Conservation (phyloP, 2,113 vertebrate genomes). For the Machaerirhynchus nigripectus region DNA sequence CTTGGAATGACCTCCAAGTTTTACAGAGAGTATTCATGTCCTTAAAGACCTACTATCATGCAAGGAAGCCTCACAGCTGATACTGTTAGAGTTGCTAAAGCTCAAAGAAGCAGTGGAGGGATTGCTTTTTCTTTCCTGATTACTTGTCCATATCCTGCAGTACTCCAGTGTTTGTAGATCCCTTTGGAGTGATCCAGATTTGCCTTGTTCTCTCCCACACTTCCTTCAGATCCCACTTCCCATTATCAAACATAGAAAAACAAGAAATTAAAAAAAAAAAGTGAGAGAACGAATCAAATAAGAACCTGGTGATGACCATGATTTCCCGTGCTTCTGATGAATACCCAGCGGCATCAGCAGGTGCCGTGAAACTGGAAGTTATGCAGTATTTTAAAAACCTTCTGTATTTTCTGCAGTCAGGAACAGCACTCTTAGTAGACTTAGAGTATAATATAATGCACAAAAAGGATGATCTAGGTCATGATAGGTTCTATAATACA, state of each 20-base stretch:
- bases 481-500: neutral
- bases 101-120: neutral
- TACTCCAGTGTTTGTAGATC: neutral
- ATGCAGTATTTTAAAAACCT: neutral
- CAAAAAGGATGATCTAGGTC: neutral
- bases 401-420: neutral
- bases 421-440: neutral
- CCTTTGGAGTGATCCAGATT: neutral
- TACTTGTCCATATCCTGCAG: neutral
- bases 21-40: accelerated
- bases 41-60: neutral
- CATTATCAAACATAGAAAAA: neutral
- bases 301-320: neutral
- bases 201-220: neutral
- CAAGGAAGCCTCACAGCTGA: neutral
- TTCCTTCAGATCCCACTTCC: neutral
- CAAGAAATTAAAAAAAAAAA: neutral
- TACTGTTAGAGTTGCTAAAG: neutral
- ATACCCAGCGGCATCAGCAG: accelerated
- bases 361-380: neutral
- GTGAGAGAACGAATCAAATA: neutral
- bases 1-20: neutral
- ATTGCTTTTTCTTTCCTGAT: neutral
- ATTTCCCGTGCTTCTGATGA: neutral
- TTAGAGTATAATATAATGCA: neutral